These are phyloP conservation scores for Tragelaphus scriptus DNA, from an alignment of 2,113 vertebrate genomes.

Conservation along the genomic window DNA sequence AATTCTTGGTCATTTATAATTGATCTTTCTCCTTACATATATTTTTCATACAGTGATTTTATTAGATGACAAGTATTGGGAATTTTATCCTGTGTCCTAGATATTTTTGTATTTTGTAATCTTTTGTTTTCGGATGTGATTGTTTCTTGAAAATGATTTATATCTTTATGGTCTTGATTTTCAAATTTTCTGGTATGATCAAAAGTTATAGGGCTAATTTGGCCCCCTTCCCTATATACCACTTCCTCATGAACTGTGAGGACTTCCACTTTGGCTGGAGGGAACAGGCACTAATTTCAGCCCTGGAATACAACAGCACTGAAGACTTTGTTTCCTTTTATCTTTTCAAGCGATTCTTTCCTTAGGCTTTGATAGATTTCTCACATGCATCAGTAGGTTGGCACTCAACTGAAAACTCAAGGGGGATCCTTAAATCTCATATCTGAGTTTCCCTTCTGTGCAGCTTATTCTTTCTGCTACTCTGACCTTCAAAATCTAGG, in stretches of 20 bases:
- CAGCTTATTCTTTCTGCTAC: neutral
- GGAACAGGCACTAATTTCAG: neutral
- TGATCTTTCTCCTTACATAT: neutral
- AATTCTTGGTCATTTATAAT: neutral
- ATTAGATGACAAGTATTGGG: neutral
- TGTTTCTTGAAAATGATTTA: neutral
- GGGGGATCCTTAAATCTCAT: too few relatives aligned
- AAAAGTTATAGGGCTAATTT: neutral
- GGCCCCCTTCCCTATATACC: neutral
- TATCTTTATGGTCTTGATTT: neutral
- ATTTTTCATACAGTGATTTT: neutral
- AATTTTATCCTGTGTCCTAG: neutral
- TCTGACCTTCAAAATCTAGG: neutral
- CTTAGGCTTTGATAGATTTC: neutral
- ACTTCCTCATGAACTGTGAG: neutral
- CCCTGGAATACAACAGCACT: neutral
- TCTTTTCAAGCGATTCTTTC: neutral
- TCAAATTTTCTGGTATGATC: neutral
- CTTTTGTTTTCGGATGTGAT: neutral
- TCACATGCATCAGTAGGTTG: neutral
- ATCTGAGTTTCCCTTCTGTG: neutral
- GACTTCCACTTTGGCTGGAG: neutral
- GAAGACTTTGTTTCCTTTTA: neutral
- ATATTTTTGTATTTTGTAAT: neutral
- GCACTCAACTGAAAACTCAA: neutral